Conservation (phyloP, 2,797 vertebrate genomes). For the Bovichtus diacanthus region DNA sequence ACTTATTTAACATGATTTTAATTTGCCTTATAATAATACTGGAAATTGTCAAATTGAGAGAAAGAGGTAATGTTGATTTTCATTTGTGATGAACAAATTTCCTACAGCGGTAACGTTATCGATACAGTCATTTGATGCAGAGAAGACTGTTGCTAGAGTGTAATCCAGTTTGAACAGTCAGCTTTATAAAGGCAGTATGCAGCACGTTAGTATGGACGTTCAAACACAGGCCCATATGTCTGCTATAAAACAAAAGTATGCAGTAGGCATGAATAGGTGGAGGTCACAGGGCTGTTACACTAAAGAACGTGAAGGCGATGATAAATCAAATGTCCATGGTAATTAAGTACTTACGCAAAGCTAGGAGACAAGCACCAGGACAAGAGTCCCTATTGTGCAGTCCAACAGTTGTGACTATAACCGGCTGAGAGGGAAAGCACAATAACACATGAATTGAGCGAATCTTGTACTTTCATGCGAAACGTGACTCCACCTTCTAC, state of each 20-base stretch:
- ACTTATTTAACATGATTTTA: too few relatives aligned
- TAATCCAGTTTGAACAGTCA: too few relatives aligned
- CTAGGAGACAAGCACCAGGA: background rate
- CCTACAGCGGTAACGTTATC: too few relatives aligned
- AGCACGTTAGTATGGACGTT: too few relatives aligned
- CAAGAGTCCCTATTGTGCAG: conserved; percentile 6
- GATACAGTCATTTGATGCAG: too few relatives aligned
- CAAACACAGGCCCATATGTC: background rate
- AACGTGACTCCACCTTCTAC: background rate
- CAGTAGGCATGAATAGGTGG: background rate
- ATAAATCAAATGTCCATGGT: background rate
- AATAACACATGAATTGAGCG: background rate
- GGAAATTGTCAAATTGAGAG: too few relatives aligned
- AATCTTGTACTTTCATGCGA: conserved; percentile 6
- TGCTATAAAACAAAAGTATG: background rate
- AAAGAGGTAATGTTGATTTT: too few relatives aligned
- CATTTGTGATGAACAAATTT: too few relatives aligned
- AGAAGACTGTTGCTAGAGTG: too few relatives aligned
- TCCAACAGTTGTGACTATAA: background rate
- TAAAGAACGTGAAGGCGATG: background rate
- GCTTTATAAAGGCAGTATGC: too few relatives aligned
- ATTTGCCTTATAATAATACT: too few relatives aligned
- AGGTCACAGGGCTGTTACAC: conserved; percentile 3
- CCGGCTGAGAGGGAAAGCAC: background rate
- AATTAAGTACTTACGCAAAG: background rate